These are phyloP conservation scores for Meandrusa payeni DNA, from an alignment of 2,888 invertebrate species.

Conservation along the genomic window DNA sequence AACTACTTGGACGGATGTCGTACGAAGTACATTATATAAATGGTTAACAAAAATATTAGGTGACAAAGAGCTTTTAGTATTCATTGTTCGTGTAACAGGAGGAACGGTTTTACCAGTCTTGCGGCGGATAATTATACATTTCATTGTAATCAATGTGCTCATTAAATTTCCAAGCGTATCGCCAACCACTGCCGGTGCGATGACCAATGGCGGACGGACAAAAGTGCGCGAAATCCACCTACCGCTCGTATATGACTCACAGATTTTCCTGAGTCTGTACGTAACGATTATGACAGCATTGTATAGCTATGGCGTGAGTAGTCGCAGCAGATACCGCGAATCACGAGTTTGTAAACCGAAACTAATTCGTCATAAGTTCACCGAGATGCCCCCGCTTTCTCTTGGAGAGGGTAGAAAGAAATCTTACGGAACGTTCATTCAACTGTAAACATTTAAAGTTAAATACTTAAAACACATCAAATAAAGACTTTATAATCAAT, in stretches of 20 bases:
- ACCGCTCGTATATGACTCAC: slow-evolving; percentile 58
- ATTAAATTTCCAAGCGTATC: slow-evolving; percentile 35
- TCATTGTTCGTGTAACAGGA: slow-evolving; percentile 24
- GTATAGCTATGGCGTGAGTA: slow-evolving; percentile 34
- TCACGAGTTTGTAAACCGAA: slow-evolving; percentile 25
- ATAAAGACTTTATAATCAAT: too few species aligned
- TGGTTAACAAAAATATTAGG: slow-evolving; percentile 6
- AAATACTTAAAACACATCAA: too few species aligned
- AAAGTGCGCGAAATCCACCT: slow-evolving; percentile 72
- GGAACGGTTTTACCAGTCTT: slow-evolving; percentile 31
- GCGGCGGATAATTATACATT: slow-evolving; percentile 29
- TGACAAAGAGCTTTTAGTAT: slow-evolving; percentile 12
- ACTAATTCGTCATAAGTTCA: slow-evolving; percentile 24
- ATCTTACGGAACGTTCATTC: too few species aligned
- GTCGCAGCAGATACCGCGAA: slow-evolving; percentile 8
- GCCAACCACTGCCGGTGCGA: slow-evolving; percentile 29
- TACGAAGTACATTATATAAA: too few species aligned
- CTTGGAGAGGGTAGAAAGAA: slow-evolving; percentile 34
- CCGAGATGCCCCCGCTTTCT: slow-evolving; percentile 31
- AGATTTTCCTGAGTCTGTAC: slow-evolving; percentile 50
- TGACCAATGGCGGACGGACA: slow-evolving; percentile 57
- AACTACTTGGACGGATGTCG: too few species aligned
- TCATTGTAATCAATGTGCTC: slow-evolving; percentile 31
- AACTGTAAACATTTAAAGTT: too few species aligned
- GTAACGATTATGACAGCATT: slow-evolving; percentile 43